These are phyloP conservation scores for Acropora tenuis DNA, from an alignment of 64 coral and sea anemone species.

Conservation along the genomic window DNA sequence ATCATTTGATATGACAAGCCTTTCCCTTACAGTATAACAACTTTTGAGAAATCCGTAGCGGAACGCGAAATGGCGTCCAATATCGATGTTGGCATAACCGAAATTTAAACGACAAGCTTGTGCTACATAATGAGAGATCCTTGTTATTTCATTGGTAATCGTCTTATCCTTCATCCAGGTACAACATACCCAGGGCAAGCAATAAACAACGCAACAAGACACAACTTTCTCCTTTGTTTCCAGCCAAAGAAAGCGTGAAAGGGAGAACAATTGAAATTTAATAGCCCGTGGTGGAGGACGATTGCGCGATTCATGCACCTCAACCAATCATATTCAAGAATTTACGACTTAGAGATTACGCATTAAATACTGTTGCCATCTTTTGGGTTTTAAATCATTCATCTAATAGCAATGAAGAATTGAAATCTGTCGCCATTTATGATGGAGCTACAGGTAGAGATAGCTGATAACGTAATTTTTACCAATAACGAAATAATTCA, in stretches of 20 bases:
- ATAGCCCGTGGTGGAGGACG: too few relatives aligned
- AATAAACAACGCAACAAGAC: not conserved
- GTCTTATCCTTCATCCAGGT: not conserved
- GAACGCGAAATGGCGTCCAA: not conserved
- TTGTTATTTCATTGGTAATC: not conserved
- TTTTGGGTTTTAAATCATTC: too few relatives aligned
- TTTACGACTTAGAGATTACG: not conserved
- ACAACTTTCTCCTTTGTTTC: not conserved
- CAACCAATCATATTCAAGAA: slow-evolving; percentile 17
- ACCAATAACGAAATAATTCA: not conserved
- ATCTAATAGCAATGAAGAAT: too few relatives aligned
- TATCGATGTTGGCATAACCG: not conserved
- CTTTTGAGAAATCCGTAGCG: not conserved
- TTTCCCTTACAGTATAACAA: not conserved
- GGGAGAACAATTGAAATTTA: too few relatives aligned
- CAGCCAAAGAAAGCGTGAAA: too few relatives aligned
- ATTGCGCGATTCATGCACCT: not conserved
- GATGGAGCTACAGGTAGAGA: too few relatives aligned
- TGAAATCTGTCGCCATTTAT: too few relatives aligned
- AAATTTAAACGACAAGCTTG: not conserved
- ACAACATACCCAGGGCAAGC: not conserved
- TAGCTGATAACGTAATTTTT: too few relatives aligned
- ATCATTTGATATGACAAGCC: slow-evolving; percentile 32
- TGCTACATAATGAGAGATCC: not conserved
- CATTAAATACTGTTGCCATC: too few relatives aligned